These are phyloP conservation scores for Criorhina ranunculi DNA, from an alignment of 2,888 invertebrate species.

Conservation along the genomic window DNA sequence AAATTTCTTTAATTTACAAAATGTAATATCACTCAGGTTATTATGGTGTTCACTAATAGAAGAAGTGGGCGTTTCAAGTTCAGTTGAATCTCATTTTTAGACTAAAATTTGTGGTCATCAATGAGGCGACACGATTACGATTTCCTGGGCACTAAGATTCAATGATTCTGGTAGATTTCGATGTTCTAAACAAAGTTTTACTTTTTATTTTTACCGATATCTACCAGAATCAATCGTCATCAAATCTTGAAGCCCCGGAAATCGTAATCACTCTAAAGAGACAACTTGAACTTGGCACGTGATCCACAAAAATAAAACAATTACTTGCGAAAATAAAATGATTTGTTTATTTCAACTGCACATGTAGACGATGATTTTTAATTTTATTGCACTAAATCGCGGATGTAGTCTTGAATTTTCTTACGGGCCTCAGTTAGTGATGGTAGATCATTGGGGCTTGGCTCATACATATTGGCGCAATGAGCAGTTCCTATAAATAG, in stretches of 20 bases:
- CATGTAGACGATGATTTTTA: background rate
- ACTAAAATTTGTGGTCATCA: background rate
- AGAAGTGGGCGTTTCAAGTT: background rate
- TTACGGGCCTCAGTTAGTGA: slow-evolving; percentile 89
- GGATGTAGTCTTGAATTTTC: slow-evolving; percentile 85
- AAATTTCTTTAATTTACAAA: background rate
- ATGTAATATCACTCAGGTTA: background rate
- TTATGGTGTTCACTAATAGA: background rate
- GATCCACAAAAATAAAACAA: background rate
- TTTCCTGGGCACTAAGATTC: no score
- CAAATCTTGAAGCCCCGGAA: no score
- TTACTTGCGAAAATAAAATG: slow-evolving; percentile 12
- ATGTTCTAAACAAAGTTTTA: no score
- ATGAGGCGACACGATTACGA: no score
- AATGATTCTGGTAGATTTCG: no score
- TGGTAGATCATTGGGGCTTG: slow-evolving; percentile 88
- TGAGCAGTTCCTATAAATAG: slow-evolving; percentile 92
- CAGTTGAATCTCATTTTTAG: background rate
- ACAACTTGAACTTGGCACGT: background rate
- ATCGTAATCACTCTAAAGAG: no score
- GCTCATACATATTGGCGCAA: slow-evolving; percentile 97
- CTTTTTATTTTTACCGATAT: no score
- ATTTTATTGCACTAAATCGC: slow-evolving; percentile 33
- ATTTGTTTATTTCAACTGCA: slow-evolving; percentile 23
- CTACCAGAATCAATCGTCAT: no score